A percentile compares a stretch with the other conserved stretches of the same genome.
These are phyloP conservation scores for Mimas tiliae DNA, from an alignment of 2,888 invertebrate species.

Conservation along the genomic window DNA sequence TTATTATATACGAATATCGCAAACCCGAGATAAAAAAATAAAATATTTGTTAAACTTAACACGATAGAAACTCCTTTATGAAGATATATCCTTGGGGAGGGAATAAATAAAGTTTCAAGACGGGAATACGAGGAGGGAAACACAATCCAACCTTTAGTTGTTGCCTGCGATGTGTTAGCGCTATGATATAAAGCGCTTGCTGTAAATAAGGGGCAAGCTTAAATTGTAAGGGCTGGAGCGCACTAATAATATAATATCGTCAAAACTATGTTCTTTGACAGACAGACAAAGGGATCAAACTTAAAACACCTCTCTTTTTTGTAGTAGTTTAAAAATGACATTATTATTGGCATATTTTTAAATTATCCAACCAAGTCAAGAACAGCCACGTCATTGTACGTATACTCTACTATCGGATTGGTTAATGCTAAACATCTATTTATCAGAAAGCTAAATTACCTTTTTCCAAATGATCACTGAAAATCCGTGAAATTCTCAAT, in stretches of 20 bases:
- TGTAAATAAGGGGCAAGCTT: slow-evolving; percentile 54
- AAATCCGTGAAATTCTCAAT: too few species aligned
- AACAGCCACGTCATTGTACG: too few species aligned
- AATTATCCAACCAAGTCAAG: too few species aligned
- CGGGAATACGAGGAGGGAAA: slow-evolving; percentile 19
- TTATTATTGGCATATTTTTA: too few species aligned
- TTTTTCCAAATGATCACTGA: too few species aligned
- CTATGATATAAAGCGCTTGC: slow-evolving; percentile 48
- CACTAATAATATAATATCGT: neutral
- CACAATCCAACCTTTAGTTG: slow-evolving; percentile 22
- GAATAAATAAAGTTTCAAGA: slow-evolving; percentile 20
- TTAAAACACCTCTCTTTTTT: too few species aligned
- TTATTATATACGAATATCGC: neutral
- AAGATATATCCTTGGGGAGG: slow-evolving; percentile 21
- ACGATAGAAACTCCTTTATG: slow-evolving; percentile 19
- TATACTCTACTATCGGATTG: too few species aligned
- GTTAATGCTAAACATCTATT: too few species aligned
- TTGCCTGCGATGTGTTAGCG: slow-evolving; percentile 17
- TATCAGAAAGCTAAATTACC: too few species aligned
- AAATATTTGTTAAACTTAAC: slow-evolving; percentile 21
- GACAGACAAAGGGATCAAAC: too few species aligned
- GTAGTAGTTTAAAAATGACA: too few species aligned
- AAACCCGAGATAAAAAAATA: slow-evolving; percentile 2
- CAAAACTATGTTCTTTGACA: neutral
- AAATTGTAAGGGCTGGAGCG: slow-evolving; percentile 19